Percentiles rank a stretch among this genome's conserved stretches.
phyloP scores from a whole-genome alignment of 1,140 invertebrate genomes.

The Ooceraea biroi region DNA sequence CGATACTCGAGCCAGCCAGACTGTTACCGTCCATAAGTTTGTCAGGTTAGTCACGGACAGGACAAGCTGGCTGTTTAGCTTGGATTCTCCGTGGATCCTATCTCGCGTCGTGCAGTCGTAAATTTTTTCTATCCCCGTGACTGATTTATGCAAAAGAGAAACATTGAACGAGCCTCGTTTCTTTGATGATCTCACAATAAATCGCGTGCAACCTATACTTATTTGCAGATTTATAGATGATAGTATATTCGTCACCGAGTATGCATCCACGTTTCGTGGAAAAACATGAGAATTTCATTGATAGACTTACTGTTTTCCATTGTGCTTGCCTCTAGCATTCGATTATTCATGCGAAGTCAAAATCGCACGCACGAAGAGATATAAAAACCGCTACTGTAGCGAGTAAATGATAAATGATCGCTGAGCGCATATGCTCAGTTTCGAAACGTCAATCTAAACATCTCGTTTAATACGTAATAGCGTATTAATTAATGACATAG shows the following conservation, averaged over 20 bases:
- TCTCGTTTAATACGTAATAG: neutral
- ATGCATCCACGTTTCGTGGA: neutral
- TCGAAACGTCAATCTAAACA: neutral
- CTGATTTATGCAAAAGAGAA: neutral
- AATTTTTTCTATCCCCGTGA: neutral
- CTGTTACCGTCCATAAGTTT: constrained; percentile 21
- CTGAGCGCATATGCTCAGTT: neutral
- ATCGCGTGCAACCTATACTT: neutral
- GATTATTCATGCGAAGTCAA: neutral
- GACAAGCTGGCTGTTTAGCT: constrained; percentile 19
- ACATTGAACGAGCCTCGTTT: constrained; percentile 12
- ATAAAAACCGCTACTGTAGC: neutral
- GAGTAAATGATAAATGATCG: neutral
- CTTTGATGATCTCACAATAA: neutral
- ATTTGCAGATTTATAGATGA: constrained; percentile 5
- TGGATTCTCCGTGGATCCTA: neutral
- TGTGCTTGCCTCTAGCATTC: neutral
- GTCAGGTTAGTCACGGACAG: neutral
- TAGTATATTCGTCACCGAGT: neutral
- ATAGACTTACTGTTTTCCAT: neutral
- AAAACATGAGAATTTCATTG: neutral
- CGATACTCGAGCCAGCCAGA: constrained; percentile 9
- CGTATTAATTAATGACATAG: constrained; percentile 16
- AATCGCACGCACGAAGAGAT: neutral
- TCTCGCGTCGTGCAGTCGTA: constrained; percentile 14